Base-by-base conservation (phyloP, 2,888 invertebrate genomes). In the Volucella zonaria region DNA sequence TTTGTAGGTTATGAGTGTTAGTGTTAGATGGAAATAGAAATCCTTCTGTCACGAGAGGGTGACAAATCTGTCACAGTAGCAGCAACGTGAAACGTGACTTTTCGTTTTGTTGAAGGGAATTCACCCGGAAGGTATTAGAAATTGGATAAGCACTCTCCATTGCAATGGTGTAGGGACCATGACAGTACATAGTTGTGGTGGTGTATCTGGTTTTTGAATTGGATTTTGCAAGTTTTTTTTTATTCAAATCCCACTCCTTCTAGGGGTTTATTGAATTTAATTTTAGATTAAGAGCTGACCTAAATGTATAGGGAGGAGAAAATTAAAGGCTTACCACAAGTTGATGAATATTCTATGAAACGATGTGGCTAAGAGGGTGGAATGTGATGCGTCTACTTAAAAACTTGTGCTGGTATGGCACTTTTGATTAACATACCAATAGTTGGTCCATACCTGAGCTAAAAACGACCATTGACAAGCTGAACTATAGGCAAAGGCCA, bases 71-170 rank as follows among this genome's bases (percentile, higher is more conserved):
- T 54, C 61, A 62, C 42, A 56, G 42, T 38, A 45, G 23, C 15
- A 52, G 9, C 61, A n/a, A 47, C 11, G 61, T 62, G 47, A 67
- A 76, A 77, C 62, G 68, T 77, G 77, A 67, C 45, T 67, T 76
- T 54, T 9, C 18, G 45, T 56, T 64, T 52, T 45, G 62, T 18
- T 38, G 38, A 8, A 52, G 4, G 14, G 23, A 47, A 54, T 18
- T 49, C 42, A 23, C 40, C 31, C 61, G 8, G 11, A 42, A 43
- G 45, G 12, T 0, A 8, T 1, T 61, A 31, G 1, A 14, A 61
- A 38, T 61, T 9, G 61, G 12, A 58, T 51, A n/a, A 43, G 31
- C 31, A 31, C 31, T 31, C 31, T 31, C 31, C 31, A 31, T 31
- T 31, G 31, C 31, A 31, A 31, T 31, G 31, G 2, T 31, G 31